These are phyloP conservation scores for Teinopalpus imperialis DNA, from an alignment of 2,888 invertebrate genomes.

Conservation along the genomic window DNA sequence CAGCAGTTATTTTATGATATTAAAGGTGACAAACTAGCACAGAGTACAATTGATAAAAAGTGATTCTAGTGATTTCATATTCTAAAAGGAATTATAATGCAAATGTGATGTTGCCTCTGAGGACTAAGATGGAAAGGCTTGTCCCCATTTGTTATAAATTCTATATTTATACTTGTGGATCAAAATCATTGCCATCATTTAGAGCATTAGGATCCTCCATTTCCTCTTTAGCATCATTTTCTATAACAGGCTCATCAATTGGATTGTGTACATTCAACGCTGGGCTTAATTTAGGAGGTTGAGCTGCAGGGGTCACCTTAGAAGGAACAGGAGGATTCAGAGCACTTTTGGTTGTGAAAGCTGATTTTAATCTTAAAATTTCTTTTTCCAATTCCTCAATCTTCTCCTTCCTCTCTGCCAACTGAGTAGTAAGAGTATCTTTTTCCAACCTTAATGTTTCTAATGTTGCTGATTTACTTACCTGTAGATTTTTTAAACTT, in stretches of 20 bases:
- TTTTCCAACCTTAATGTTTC: conserved; percentile 72
- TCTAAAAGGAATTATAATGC: too few relatives aligned
- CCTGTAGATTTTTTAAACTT: conserved; percentile 71
- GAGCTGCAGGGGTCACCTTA: conserved; percentile 65
- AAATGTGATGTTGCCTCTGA: too few relatives aligned
- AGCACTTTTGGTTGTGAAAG: conserved; percentile 62
- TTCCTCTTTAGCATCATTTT: conserved; percentile 76
- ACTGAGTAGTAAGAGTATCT: conserved; percentile 60
- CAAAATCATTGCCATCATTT: conserved; percentile 68
- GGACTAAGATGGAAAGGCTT: too few relatives aligned
- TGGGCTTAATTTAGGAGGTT: conserved; percentile 63
- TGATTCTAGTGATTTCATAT: too few relatives aligned
- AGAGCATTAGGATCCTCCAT: conserved; percentile 68
- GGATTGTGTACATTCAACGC: conserved; percentile 58
- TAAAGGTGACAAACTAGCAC: too few relatives aligned
- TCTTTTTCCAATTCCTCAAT: conserved; percentile 69
- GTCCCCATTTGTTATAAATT: neutral
- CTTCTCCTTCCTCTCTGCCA: conserved; percentile 62
- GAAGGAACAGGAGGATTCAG: conserved; percentile 48
- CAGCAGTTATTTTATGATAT: neutral
- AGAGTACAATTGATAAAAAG: too few relatives aligned
- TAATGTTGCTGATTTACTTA: conserved; percentile 67
- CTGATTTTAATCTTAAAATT: conserved; percentile 55
- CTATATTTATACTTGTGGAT: conserved; percentile 47
- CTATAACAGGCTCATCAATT: conserved; percentile 63